A percentile compares a stretch with the other conserved stretches of the same genome.
phyloP scores from a whole-genome alignment of 2,888 invertebrate genomes.

The Salpingus planirostris region DNA sequence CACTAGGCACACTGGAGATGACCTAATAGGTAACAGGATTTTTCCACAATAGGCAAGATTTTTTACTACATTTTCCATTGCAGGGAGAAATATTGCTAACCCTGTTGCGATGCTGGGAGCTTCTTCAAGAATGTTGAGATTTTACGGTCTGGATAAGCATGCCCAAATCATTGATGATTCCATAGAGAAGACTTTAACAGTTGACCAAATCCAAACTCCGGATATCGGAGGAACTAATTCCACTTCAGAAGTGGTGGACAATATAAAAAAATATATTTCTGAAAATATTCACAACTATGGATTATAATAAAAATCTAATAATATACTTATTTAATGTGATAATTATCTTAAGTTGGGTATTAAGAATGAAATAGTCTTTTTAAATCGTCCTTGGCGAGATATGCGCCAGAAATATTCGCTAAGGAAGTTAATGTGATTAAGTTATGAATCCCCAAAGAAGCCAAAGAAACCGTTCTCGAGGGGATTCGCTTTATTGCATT shows the following conservation, averaged over 20 bases:
- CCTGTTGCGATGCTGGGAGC: conserved; percentile 95
- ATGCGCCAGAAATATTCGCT: conserved; percentile 5
- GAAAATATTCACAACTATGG: conserved; percentile 3
- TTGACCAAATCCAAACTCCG: conserved; percentile 22
- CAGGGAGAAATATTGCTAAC: conserved; percentile 91
- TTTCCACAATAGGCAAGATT: background rate
- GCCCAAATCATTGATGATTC: conserved; percentile 23
- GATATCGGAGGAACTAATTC: conserved; percentile 24
- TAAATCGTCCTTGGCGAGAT: conserved; percentile 9
- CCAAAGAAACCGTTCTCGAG: conserved; percentile 16
- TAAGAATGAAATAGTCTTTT: no score
- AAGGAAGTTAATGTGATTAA: conserved; percentile 17
- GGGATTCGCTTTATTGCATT: conserved; percentile 20
- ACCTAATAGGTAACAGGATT: conserved; percentile 3
- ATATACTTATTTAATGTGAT: no score
- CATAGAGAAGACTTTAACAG: conserved; percentile 21
- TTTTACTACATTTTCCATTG: conserved; percentile 53
- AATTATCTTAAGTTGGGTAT: no score
- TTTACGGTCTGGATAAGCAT: conserved; percentile 19
- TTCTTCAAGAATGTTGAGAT: conserved; percentile 20
- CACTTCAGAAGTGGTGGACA: conserved; percentile 21
- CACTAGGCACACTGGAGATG: conserved; percentile 13
- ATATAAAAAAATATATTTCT: conserved; percentile 8
- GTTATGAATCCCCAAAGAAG: conserved; percentile 21
- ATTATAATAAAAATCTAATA: conserved; percentile 1